These are phyloP conservation scores for Eupithecia centaureata DNA, from an alignment of 2,888 invertebrate genomes.

Conservation along the genomic window DNA sequence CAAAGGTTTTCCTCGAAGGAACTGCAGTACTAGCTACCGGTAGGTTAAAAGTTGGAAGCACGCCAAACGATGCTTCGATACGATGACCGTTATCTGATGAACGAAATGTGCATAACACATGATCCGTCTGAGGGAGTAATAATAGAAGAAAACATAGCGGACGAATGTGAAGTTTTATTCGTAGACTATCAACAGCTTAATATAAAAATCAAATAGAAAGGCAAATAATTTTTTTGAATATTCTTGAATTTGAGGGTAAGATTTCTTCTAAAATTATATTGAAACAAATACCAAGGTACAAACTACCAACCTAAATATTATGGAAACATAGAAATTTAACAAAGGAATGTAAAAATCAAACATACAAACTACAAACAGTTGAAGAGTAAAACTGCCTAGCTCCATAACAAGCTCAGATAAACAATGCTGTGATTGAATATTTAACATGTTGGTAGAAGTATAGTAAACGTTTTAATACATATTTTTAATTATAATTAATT, in stretches of 20 bases:
- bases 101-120: slow-evolving; percentile 46
- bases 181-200: not conserved
- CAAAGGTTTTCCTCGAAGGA: slow-evolving; percentile 64
- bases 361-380: slow-evolving; percentile 19
- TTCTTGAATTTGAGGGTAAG: not conserved
- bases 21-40: slow-evolving; percentile 48
- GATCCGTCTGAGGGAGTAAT: slow-evolving; percentile 20
- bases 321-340: too few relatives aligned
- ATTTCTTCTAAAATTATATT: not conserved
- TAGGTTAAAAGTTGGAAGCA: slow-evolving; percentile 57
- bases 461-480: not conserved
- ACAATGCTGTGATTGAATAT: slow-evolving; percentile 35
- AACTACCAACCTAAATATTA: not conserved
- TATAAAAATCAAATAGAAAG: not conserved
- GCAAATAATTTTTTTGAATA: not conserved
- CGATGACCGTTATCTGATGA: slow-evolving; percentile 52
- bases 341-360: slow-evolving; percentile 6
- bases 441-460: not conserved
- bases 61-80: slow-evolving; percentile 60
- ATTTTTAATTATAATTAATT: not conserved
- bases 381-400: slow-evolving; percentile 33
- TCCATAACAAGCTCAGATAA: slow-evolving; percentile 36
- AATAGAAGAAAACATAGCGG: slow-evolving; percentile 13
- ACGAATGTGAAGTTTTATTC: slow-evolving; percentile 8
- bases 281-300: not conserved